Conservation (phyloP, 2,797 vertebrate genomes). For the Heteromormyrus szaboi region DNA sequence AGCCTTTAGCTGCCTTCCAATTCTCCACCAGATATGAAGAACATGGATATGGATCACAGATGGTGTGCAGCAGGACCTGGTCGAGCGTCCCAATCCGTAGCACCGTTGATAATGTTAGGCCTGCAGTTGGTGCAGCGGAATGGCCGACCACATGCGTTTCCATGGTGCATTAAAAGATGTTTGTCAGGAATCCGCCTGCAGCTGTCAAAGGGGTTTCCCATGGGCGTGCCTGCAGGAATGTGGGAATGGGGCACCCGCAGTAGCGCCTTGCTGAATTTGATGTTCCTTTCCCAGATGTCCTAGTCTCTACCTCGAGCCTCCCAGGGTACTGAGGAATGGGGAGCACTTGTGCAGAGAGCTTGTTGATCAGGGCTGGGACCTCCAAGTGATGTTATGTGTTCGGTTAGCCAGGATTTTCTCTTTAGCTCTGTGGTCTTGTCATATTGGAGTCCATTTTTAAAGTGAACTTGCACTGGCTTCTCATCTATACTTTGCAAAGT, state of each 20-base stretch:
- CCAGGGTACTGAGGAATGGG: background rate
- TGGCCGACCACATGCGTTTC: background rate
- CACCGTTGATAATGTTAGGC: background rate
- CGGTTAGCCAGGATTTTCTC: background rate
- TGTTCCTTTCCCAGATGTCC: background rate
- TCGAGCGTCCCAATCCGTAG: background rate
- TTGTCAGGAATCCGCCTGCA: conserved; percentile 15
- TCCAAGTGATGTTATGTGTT: background rate
- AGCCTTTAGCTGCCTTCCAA: background rate
- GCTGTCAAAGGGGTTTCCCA: conserved; percentile 13
- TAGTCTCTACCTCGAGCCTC: background rate
- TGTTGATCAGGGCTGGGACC: background rate
- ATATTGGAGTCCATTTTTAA: background rate
- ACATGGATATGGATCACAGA: background rate
- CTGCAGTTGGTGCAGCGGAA: background rate
- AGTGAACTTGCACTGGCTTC: background rate
- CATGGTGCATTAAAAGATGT: background rate
- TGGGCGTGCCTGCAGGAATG: background rate
- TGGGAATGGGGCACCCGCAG: background rate
- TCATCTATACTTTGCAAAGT: background rate
- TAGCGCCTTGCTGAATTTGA: background rate
- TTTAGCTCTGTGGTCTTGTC: background rate
- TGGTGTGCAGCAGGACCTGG: background rate
- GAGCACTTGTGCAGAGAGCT: background rate
- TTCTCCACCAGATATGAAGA: background rate